Conservation (phyloP, 1,140 invertebrate species). For the Saxidomus purpurata region DNA sequence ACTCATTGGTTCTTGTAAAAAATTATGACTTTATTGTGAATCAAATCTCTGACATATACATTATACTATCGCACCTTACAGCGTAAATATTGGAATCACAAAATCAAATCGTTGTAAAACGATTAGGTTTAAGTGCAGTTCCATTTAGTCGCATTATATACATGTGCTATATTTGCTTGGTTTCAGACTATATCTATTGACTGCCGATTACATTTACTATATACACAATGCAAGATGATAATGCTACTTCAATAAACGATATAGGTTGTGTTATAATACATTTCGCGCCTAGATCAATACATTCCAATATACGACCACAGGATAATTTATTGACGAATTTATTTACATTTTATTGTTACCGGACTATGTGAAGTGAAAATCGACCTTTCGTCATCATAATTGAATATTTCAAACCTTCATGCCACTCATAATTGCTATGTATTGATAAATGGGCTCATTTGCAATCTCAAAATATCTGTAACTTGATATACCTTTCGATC, state of each 20-base stretch:
- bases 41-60: no score
- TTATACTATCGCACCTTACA: no score
- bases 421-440: not conserved
- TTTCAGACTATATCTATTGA: no score
- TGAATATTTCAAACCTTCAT: constrained; percentile 15
- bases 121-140: no score
- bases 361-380: not conserved
- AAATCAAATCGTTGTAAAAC: no score
- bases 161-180: no score
- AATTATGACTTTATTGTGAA: no score
- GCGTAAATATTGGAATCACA: no score
- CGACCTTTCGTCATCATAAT: constrained; percentile 5
- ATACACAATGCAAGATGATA: not conserved
- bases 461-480: not conserved
- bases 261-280: not conserved
- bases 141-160: no score
- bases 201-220: no score
- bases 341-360: constrained; percentile 35
- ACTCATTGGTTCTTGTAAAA: no score
- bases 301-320: not conserved
- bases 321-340: constrained; percentile 38
- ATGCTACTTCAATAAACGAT: not conserved
- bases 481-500: constrained; percentile 2
- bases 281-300: constrained; percentile 19
- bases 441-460: constrained; percentile 37